A percentile compares a stretch with the other conserved stretches of the same genome.
Conservation (phyloP, 2,888 invertebrate genomes). For the Campoplex capitator region DNA sequence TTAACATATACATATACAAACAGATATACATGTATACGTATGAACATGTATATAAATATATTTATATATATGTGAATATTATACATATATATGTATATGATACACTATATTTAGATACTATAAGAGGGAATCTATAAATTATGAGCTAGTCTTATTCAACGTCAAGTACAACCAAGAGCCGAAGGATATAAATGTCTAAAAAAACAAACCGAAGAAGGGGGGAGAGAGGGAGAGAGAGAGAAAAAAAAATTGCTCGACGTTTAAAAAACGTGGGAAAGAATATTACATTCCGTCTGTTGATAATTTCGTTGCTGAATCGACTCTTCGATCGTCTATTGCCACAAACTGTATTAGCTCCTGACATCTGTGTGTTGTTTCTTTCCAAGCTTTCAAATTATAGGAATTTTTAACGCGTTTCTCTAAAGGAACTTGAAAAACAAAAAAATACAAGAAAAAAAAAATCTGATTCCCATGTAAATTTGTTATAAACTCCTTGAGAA, state of each 20-base stretch:
- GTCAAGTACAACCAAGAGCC: constrained; percentile 80
- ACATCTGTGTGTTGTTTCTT: not conserved
- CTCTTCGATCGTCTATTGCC: constrained; percentile 28
- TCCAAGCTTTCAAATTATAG: constrained; percentile 27
- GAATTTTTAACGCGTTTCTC: not conserved
- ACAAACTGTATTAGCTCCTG: not conserved
- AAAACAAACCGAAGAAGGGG: constrained; percentile 5
- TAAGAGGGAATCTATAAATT: constrained; percentile 67
- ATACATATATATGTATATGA: constrained; percentile 73
- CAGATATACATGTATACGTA: constrained; percentile 45
- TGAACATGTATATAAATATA: constrained; percentile 40
- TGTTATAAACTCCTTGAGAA: not conserved
- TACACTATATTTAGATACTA: constrained; percentile 66
- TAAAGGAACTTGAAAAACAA: not conserved
- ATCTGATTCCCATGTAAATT: not conserved
- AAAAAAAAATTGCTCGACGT: not conserved
- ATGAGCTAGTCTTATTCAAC: constrained; percentile 74
- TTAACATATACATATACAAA: constrained; percentile 67
- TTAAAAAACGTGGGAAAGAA: constrained; percentile 12
- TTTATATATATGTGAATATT: constrained; percentile 22
- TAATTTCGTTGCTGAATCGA: constrained; percentile 34
- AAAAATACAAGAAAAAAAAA: not conserved
- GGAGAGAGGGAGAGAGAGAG: too few relatives aligned
- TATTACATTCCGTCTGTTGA: constrained; percentile 53
- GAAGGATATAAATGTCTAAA: constrained; percentile 47